A percentile compares a stretch with the other conserved stretches of the same genome.
Evolutionary conservation across 2,113 vertebrate species (phyloP).

Genomic region (Scartelaos histophorus): DNA sequence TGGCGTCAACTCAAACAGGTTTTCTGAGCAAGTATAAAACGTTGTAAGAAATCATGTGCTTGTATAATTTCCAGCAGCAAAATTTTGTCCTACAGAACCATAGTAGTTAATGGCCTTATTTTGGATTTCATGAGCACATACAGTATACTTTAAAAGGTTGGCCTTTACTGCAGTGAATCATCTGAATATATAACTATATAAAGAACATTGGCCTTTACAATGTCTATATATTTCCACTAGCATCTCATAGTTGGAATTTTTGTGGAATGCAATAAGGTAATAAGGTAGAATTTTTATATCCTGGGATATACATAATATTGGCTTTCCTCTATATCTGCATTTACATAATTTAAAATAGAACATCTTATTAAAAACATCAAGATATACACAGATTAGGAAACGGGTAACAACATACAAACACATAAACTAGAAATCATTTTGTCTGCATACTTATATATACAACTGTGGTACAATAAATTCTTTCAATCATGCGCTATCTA

Average conservation of each 20-base stretch:
- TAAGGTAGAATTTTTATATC: conserved; percentile 90
- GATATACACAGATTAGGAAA: conserved; percentile 99
- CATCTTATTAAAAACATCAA: conserved; percentile 99
- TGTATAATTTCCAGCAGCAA: conserved; percentile 78
- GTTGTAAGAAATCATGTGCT: conserved; percentile 80
- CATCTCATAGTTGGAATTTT: conserved; percentile 82
- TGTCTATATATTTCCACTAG: conserved; percentile 86
- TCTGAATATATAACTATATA: conserved; percentile 75
- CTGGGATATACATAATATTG: conserved; percentile 89
- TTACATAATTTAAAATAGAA: conserved; percentile 99
- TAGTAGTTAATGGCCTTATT: conserved; percentile 79
- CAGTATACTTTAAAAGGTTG: conserved; percentile 34
- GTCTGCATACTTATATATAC: conserved; percentile 97
- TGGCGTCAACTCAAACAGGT: conserved; percentile 60
- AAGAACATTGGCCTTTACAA: conserved; percentile 91
- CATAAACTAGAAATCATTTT: conserved; percentile 97
- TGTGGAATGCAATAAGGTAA: conserved; percentile 89
- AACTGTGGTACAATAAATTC: conserved; percentile 96
- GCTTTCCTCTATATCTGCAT: conserved; percentile 98
- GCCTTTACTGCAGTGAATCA: conserved; percentile 72
- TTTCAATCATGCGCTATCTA: conserved; percentile 99
- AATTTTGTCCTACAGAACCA: conserved; percentile 69
- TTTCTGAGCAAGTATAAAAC: conserved; percentile 74
- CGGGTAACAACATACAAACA: conserved; percentile 99
- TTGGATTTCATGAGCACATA: conserved; percentile 38